Evolutionary conservation across 2,113 vertebrate species (phyloP), one percentile per base, ranked within the genome.

Genomic region (Sinocyclocheilus anophthalmus): DNA sequence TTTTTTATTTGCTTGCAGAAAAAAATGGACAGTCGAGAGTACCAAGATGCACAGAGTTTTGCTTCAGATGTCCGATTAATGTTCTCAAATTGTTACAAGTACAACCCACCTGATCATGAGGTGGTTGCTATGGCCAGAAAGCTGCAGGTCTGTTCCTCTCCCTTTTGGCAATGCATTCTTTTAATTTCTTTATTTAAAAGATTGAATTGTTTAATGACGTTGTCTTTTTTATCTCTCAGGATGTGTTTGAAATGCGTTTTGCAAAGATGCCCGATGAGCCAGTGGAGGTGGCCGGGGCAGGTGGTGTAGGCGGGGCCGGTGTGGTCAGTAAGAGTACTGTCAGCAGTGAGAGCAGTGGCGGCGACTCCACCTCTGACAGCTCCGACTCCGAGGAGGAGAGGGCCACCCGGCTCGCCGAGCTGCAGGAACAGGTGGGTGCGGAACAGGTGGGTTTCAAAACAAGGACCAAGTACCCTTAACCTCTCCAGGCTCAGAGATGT

Each of bases 21-120:
- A 93, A 99, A 99, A 91, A 96, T 99, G 96, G 96, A 97, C 63
- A 87, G 91, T 83, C 96, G 96, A 0, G 96, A 99, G 13, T 99
- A 99, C 92, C 93, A 92, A 12, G 97, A 99, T 0, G 96, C 96
- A 0, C 96, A 98, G 89, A 93, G 92, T 2, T 99, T 99, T 9
- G 97, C 98, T 0, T 95, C 97, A 0, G 98, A 99, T 81, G 95
- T 99, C 80, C 94, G 98, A 90, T 93, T 99, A 89, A 99, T 99
- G 95, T 99, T 99, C 92, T 99, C 98, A 39, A 99, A 99, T 89
- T 99, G 98, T 89, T 99, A 99, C 94, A 99, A 98, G 90, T 99
- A 99, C 95, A 99, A 99, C 87, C 98, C 97, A 42, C 96, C 97
- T 0, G 95, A 97, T 92, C 97, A 98, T 0, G 95, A 96, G 30